A percentile compares a stretch with the other conserved stretches of the same genome.
Conservation (phyloP, 1,140 invertebrate species). For the Hydropsyche tenuis region DNA sequence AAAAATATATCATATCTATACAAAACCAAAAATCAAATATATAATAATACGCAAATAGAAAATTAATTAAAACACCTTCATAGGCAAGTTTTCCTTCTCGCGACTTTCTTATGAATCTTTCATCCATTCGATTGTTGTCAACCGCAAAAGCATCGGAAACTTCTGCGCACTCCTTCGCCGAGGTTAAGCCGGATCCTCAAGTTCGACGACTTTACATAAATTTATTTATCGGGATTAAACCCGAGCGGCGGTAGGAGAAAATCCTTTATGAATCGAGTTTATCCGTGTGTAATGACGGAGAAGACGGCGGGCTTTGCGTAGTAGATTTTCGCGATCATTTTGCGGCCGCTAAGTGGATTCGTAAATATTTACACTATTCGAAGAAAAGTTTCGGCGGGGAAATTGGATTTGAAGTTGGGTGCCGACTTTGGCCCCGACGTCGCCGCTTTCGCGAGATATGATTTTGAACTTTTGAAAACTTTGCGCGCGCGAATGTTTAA, state of each 20-base stretch:
- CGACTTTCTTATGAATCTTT: too few species aligned
- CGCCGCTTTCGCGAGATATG: background rate
- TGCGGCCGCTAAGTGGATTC: conserved; percentile 41
- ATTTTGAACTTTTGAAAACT: conserved; percentile 7
- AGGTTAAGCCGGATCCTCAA: conserved; percentile 34
- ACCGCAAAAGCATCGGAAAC: conserved; percentile 7
- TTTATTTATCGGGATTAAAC: conserved; percentile 48
- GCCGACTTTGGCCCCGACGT: conserved; percentile 7
- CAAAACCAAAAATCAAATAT: too few species aligned
- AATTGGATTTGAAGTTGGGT: conserved; percentile 39
- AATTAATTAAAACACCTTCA: too few species aligned
- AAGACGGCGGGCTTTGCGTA: background rate
- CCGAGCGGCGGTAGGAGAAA: conserved; percentile 41
- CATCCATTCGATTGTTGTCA: background rate
- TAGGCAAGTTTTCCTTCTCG: too few species aligned
- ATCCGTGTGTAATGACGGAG: conserved; percentile 45
- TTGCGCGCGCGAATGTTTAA: conserved; percentile 1
- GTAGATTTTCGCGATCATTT: conserved; percentile 35
- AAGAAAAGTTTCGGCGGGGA: conserved; percentile 29
- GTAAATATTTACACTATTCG: conserved; percentile 45
- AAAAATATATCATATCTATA: too few species aligned
- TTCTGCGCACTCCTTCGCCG: conserved; percentile 5
- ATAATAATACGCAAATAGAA: too few species aligned
- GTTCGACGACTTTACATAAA: conserved; percentile 34
- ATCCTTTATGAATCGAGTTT: conserved; percentile 39